These are phyloP conservation scores for Chaetodon auriga DNA, from an alignment of 2,113 vertebrate species.

Conservation along the genomic window DNA sequence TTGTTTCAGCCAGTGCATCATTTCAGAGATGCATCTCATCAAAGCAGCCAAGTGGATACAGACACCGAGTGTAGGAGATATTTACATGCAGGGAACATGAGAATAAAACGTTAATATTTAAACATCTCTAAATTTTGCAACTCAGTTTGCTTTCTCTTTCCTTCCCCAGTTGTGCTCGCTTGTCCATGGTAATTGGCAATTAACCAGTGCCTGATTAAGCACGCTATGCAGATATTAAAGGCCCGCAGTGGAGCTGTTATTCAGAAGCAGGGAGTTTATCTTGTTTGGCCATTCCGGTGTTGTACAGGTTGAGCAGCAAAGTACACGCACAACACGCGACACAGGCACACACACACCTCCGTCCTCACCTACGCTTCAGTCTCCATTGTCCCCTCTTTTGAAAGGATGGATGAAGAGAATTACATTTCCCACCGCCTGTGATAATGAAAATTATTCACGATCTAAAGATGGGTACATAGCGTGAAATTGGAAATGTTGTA, in stretches of 20 bases:
- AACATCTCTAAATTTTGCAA: not conserved
- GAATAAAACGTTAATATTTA: not conserved
- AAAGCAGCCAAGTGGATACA: not conserved
- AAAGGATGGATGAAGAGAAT: slow-evolving; percentile 66
- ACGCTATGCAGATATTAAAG: slow-evolving; percentile 23
- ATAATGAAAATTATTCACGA: slow-evolving; percentile 76
- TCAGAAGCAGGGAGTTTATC: slow-evolving; percentile 16
- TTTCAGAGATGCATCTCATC: slow-evolving; percentile 6
- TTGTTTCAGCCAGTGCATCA: slow-evolving; percentile 28
- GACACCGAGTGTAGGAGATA: not conserved
- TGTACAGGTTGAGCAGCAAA: slow-evolving; percentile 27
- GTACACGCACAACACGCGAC: slow-evolving; percentile 2
- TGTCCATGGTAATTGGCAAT: slow-evolving; percentile 50
- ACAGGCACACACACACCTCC: slow-evolving; percentile 21
- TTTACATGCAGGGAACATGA: not conserved
- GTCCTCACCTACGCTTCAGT: slow-evolving; percentile 60
- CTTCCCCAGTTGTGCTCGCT: slow-evolving; percentile 38
- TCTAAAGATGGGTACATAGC: slow-evolving; percentile 73
- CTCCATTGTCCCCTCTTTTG: slow-evolving; percentile 67
- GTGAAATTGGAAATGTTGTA: slow-evolving; percentile 80
- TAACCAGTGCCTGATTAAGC: slow-evolving; percentile 36
- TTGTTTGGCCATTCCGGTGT: slow-evolving; percentile 14
- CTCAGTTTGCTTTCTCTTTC: slow-evolving; percentile 27
- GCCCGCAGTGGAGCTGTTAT: slow-evolving; percentile 19
- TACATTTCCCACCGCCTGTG: slow-evolving; percentile 57